A percentile compares a stretch with the other conserved stretches of the same genome.
These are phyloP conservation scores for Dolichoris vasculosae DNA, from an alignment of 1,140 invertebrate genomes.

Conservation along the genomic window DNA sequence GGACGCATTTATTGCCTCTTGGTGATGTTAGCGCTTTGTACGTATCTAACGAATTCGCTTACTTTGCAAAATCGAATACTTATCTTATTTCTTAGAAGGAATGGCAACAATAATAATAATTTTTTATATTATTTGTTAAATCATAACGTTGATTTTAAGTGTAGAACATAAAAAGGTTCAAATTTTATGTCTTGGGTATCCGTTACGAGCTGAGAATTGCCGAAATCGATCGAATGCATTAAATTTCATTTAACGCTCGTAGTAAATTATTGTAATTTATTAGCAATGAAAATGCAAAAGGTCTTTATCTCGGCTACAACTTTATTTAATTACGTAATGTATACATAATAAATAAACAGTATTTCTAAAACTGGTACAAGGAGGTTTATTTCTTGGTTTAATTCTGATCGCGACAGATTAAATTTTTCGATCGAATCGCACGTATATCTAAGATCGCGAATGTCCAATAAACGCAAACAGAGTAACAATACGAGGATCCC, in stretches of 20 bases:
- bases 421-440: background rate
- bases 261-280: background rate
- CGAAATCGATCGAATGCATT: background rate
- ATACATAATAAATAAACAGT: background rate
- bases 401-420: background rate
- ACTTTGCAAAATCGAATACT: background rate
- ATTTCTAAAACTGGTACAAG: background rate
- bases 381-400: background rate
- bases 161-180: background rate
- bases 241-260: background rate
- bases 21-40: background rate
- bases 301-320: background rate
- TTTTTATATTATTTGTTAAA: background rate
- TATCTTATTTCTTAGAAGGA: background rate
- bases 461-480: no score
- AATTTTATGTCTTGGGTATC: background rate
- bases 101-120: background rate
- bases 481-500: no score
- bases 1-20: background rate
- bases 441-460: no score
- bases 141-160: background rate
- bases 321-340: slow-evolving; percentile 16
- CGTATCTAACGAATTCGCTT: background rate
- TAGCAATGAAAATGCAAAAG: background rate
- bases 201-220: no score